phyloP scores from a whole-genome alignment of 2,888 invertebrate species.

The Drosophila flavopinicola region DNA sequence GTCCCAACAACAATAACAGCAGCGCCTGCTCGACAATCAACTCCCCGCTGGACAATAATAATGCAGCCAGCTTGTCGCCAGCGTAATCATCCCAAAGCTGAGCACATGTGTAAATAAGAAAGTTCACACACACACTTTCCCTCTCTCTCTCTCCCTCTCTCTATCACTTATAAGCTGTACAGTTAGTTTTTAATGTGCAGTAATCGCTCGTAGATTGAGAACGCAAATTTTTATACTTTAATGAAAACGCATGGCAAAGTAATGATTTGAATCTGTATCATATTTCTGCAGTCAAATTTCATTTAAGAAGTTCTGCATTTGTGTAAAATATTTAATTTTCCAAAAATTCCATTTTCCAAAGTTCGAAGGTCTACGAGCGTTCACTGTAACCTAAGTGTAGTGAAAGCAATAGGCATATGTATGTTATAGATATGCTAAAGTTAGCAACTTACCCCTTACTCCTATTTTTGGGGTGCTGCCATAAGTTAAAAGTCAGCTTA shows the following conservation, averaged over 20 bases:
- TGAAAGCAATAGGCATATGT: slow-evolving; percentile 69
- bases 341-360: neutral
- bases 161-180: slow-evolving; percentile 56
- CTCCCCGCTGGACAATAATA: slow-evolving; percentile 74
- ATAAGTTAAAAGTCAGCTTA: slow-evolving; percentile 52
- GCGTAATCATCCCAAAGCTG: slow-evolving; percentile 52
- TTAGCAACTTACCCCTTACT: slow-evolving; percentile 17
- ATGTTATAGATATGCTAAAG: slow-evolving; percentile 33
- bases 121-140: neutral
- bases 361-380: neutral
- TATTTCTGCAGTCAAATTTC: too few relatives aligned
- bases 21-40: slow-evolving; percentile 72
- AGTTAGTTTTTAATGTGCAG: slow-evolving; percentile 48
- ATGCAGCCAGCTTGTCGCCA: slow-evolving; percentile 51
- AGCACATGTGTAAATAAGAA: slow-evolving; percentile 46
- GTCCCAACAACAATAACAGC: slow-evolving; percentile 81
- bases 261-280: too few relatives aligned
- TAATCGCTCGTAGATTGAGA: neutral
- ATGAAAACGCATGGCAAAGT: too few relatives aligned
- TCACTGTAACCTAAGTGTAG: slow-evolving; percentile 30
- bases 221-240: neutral
- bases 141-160: neutral
- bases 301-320: too few relatives aligned
- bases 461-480: slow-evolving; percentile 39
- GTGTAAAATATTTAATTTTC: too few relatives aligned